Evolutionary conservation across 1,140 invertebrate genomes (phyloP).

Genomic region (Antheraea pernyi): DNA sequence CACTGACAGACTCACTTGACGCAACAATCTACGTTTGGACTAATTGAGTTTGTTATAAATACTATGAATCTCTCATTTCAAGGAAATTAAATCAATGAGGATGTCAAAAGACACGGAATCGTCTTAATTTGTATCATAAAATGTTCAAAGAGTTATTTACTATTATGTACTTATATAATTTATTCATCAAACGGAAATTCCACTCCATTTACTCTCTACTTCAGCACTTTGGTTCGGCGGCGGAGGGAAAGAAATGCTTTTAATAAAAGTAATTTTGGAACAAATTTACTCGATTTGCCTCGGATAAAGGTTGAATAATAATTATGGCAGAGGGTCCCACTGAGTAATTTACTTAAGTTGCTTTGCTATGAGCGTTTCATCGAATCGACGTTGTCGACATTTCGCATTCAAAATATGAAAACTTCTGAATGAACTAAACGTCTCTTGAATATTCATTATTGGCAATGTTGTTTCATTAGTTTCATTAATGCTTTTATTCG

Average conservation of each 20-base stretch:
- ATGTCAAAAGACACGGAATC: neutral
- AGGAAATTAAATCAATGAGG: conserved; percentile 2
- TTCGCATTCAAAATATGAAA: conserved; percentile 44
- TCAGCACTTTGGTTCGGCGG: conserved; percentile 66
- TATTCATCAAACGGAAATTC: conserved; percentile 67
- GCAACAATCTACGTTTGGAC: conserved; percentile 7
- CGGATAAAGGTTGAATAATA: conserved; percentile 72
- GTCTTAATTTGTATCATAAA: conserved; percentile 14
- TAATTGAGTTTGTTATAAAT: conserved; percentile 10
- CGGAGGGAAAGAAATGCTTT: conserved; percentile 68
- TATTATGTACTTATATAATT: conserved; percentile 58
- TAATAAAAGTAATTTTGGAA: conserved; percentile 72
- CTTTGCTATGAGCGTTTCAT: conserved; percentile 31
- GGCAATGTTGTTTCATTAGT: conserved; percentile 26
- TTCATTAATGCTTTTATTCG: conserved; percentile 13
- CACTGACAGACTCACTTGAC: conserved; percentile 12
- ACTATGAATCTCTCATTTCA: conserved; percentile 4
- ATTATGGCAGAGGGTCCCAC: conserved; percentile 50
- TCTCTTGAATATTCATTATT: conserved; percentile 36
- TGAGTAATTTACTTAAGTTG: conserved; percentile 60
- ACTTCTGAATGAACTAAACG: conserved; percentile 23
- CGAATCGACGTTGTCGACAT: conserved; percentile 25
- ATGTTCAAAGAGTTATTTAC: conserved; percentile 51
- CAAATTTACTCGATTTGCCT: conserved; percentile 66
- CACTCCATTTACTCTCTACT: conserved; percentile 71